Evolutionary conservation across 1,140 invertebrate genomes (phyloP), one percentile per base, ranked within the genome.

Genomic region (Drosophila sproati): DNA sequence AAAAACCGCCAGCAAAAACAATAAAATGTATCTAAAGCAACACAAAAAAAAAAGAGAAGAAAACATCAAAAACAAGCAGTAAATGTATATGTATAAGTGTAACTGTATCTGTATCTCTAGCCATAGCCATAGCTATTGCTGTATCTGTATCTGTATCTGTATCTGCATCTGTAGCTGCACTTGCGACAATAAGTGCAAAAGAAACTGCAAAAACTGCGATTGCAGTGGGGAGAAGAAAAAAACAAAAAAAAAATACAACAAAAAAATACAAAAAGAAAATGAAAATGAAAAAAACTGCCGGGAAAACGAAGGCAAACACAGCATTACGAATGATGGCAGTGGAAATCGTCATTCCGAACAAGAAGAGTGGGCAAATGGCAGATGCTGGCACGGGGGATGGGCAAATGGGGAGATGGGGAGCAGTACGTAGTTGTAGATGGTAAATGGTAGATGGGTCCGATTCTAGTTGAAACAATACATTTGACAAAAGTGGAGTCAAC

Each of bases 401-500:
- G 39, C 20, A 37, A 10, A 29, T 20, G 32, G 48, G 28, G 57
- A 35, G 48, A 29, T 48, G 4, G 10, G 28, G n/a, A 3, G 50
- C n/a, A 32, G 20, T 20, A 20, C 20, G 20, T 20, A 20, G 20
- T 20, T 20, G 12, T 43, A 39, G 75, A 29, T 31, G 51, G 7
- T n/a, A 8, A 59, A 31, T 31, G 12, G 8, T 62, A 51, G 57
- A 28, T 51, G 64, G 37, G 35, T 66, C 47, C 47, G 69, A 77
- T 72, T 73, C 73, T 72, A 67, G 66, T 72, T 73, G 73, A 80
- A 89, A 89, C 85, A 89, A 89, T 89, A 89, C 85, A 87, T 78
- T 89, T 85, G 85, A 89, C 85, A 89, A 89, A 89, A 89, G 72
- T 89, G 80, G 85, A 89, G 85, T 89, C 85, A 89, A 89, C 86